These are phyloP conservation scores for Xyliphius kryptos DNA, from an alignment of 2,113 vertebrate genomes.

Conservation along the genomic window DNA sequence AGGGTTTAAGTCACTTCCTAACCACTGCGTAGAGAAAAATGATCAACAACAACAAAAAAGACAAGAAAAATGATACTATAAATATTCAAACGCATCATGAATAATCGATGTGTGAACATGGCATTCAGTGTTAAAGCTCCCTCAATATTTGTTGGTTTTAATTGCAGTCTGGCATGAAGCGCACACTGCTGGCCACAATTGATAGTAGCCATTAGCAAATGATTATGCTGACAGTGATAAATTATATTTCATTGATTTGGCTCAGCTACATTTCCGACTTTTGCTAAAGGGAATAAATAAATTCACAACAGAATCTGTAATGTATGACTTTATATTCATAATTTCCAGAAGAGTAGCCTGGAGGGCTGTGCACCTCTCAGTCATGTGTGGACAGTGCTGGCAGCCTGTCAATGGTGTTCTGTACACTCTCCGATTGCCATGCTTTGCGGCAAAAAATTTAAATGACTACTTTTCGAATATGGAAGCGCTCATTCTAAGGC, in stretches of 20 bases:
- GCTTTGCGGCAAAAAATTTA: conserved; percentile 58
- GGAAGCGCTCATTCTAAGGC: conserved; percentile 45
- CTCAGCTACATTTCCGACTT: conserved; percentile 67
- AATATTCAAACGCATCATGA: conserved; percentile 59
- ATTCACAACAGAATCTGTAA: conserved; percentile 66
- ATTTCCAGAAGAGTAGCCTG: conserved; percentile 56
- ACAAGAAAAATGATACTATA: conserved; percentile 59
- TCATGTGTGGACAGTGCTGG: conserved; percentile 52
- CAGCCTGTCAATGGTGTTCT: conserved; percentile 55
- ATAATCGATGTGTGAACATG: conserved; percentile 67
- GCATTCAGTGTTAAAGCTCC: conserved; percentile 59
- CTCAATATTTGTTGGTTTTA: conserved; percentile 62
- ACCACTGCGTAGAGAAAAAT: background rate
- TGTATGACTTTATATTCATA: conserved; percentile 67
- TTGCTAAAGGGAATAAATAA: conserved; percentile 65
- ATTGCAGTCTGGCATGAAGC: conserved; percentile 59
- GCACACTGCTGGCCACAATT: conserved; percentile 61
- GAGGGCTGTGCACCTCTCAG: conserved; percentile 50
- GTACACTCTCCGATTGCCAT: conserved; percentile 47
- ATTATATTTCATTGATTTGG: conserved; percentile 67
- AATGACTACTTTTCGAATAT: conserved; percentile 61
- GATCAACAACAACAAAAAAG: conserved; percentile 19
- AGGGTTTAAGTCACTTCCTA: background rate
- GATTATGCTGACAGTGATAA: conserved; percentile 71
- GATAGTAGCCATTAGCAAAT: conserved; percentile 74